These are phyloP conservation scores for Zonotrichia leucophrys DNA, from an alignment of 2,113 vertebrate genomes.

Conservation along the genomic window DNA sequence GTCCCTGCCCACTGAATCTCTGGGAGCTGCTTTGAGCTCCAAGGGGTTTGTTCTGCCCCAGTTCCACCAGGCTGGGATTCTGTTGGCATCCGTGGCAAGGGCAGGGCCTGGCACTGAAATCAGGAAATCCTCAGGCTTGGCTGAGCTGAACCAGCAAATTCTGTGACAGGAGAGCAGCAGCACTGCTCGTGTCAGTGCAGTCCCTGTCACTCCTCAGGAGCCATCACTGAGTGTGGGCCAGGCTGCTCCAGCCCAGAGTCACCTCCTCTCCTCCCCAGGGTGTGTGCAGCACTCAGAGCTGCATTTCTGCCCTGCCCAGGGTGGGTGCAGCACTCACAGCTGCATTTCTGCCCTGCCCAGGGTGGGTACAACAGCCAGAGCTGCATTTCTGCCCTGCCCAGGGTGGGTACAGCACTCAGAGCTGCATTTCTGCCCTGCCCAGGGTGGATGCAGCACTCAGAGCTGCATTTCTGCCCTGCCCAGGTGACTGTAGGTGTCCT, in stretches of 20 bases:
- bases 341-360: too few relatives aligned
- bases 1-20: background rate
- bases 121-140: background rate
- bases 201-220: background rate
- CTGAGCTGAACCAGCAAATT: background rate
- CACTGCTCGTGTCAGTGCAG: background rate
- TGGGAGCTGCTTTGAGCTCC: background rate
- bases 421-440: background rate
- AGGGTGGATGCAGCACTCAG: background rate
- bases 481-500: background rate
- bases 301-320: too few relatives aligned
- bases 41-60: background rate
- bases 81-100: background rate
- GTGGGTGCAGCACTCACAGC: too few relatives aligned
- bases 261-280: background rate
- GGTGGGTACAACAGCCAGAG: too few relatives aligned
- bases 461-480: background rate
- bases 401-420: too few relatives aligned
- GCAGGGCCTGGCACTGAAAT: background rate
- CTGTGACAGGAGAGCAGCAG: fast-evolving
- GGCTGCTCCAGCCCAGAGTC: background rate
- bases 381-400: background rate
- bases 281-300: too few relatives aligned
- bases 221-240: background rate
- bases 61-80: background rate